Base-by-base conservation (phyloP, 2,113 vertebrate species). In the Morone chrysops region DNA sequence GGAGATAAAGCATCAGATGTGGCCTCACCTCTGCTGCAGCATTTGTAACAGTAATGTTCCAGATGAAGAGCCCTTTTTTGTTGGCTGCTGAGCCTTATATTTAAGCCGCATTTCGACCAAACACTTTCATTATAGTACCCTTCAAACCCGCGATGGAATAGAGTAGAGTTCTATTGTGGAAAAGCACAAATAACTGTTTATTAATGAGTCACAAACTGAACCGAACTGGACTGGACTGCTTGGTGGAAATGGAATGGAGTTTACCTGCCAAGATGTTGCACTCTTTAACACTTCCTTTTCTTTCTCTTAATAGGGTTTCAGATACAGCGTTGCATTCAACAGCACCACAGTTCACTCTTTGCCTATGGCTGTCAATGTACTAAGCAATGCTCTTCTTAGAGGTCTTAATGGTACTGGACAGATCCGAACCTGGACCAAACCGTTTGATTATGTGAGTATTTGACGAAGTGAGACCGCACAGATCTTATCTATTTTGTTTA, bases 261-360 rank as follows among this genome's bases (percentile, higher is more conserved):
- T 74, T 12, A 16, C 9, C 66, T 69, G 16, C 48, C n/a, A 2
- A 36, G 9, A 47, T 1, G 36, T 51, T 4, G 0, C 56, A 6
- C 51, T 76, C 4, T 40, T 50, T 47, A 40, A 80, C 71, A 16
- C 60, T 25, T 48, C 25, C 5, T 22, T 5, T 14, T n/a, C 56
- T 43, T 22, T 70, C 43, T 12, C 62, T 50, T 20, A 3, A 1
- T 87, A 99, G 98, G 96, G 90, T 57, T 97, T 96, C 3, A 77
- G 92, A 47, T 99, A 97, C 86, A 91, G 71, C 3, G 54, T 96
- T 47, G 60, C 96, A 1, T 98, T 98, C 91, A 99, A 99, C 91
- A 97, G 97, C 68, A 97, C 97, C 79, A 97, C 97, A 38, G 96
- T 99, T 60, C 97, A 99, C 86, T 97, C 97, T n/a, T 67, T 99